These are phyloP conservation scores for Papilio xuthus DNA, from an alignment of 1,140 invertebrate species.

Conservation along the genomic window DNA sequence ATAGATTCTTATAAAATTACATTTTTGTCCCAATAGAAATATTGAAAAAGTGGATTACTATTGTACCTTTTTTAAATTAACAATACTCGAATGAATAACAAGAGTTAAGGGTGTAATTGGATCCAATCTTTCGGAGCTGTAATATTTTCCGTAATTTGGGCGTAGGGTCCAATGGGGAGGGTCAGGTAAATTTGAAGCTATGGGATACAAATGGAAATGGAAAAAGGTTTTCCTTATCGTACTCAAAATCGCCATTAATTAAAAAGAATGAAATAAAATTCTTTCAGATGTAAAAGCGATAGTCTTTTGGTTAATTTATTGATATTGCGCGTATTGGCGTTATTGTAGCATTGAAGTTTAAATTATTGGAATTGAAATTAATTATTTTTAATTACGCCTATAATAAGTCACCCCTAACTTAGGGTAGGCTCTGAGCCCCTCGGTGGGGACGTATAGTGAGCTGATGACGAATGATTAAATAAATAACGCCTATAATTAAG, in stretches of 20 bases:
- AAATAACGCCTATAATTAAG: too few species aligned
- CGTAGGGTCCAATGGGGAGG: neutral
- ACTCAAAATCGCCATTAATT: constrained; percentile 1
- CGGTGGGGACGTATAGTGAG: too few species aligned
- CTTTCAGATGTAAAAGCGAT: neutral
- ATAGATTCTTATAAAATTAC: neutral
- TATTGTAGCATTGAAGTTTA: too few species aligned
- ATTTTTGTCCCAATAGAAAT: neutral
- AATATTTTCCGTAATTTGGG: constrained; percentile 14
- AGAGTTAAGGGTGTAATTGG: neutral
- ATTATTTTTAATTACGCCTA: too few species aligned
- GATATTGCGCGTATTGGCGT: neutral
- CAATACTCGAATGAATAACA: constrained; percentile 4
- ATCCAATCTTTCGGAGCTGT: constrained; percentile 3
- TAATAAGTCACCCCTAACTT: too few species aligned
- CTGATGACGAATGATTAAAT: too few species aligned
- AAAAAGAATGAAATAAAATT: neutral
- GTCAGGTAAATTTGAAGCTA: constrained; percentile 14
- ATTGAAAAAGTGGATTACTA: neutral
- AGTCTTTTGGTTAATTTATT: neutral
- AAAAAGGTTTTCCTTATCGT: neutral
- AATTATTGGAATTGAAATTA: too few species aligned
- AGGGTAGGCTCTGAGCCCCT: too few species aligned
- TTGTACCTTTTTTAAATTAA: constrained; percentile 4
- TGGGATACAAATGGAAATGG: neutral